Conservation (phyloP, 1,140 invertebrate genomes). For the Wasmannia auropunctata region DNA sequence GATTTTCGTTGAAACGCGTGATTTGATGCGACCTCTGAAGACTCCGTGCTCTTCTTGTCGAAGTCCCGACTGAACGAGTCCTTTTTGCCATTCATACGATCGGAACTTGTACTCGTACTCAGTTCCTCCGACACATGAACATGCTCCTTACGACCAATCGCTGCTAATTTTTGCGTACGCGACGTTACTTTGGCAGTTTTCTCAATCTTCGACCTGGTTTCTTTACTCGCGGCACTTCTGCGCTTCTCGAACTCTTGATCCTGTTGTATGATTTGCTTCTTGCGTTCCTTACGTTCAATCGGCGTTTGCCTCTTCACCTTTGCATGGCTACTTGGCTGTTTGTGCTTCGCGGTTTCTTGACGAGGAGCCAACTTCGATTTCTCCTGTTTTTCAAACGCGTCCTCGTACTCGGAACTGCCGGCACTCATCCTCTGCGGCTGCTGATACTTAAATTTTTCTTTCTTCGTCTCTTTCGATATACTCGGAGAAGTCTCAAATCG, state of each 20-base stretch:
- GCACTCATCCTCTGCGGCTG: slow-evolving; percentile 74
- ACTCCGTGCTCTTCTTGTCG: slow-evolving; percentile 50
- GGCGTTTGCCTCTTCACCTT: slow-evolving; percentile 68
- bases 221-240: slow-evolving; percentile 64
- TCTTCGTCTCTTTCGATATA: slow-evolving; percentile 63
- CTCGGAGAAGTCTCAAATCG: slow-evolving; percentile 11
- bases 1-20: neutral
- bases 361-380: slow-evolving; percentile 24
- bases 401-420: slow-evolving; percentile 79
- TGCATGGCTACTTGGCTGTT: slow-evolving; percentile 50
- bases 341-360: slow-evolving; percentile 74
- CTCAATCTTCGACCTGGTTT: slow-evolving; percentile 55
- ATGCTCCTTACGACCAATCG: slow-evolving; percentile 17
- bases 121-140: slow-evolving; percentile 41
- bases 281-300: slow-evolving; percentile 65
- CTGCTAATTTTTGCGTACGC: slow-evolving; percentile 33
- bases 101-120: slow-evolving; percentile 52
- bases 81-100: slow-evolving; percentile 32
- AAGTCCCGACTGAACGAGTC: neutral
- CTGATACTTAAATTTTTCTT: slow-evolving; percentile 73
- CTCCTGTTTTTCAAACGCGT: slow-evolving; percentile 70
- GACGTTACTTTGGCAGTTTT: slow-evolving; percentile 20
- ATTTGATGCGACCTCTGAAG: neutral
- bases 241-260: slow-evolving; percentile 55
- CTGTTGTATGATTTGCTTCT: slow-evolving; percentile 54